Base-by-base conservation (phyloP, 2,888 invertebrate species). In the Branchipolynoe longqiensis region DNA sequence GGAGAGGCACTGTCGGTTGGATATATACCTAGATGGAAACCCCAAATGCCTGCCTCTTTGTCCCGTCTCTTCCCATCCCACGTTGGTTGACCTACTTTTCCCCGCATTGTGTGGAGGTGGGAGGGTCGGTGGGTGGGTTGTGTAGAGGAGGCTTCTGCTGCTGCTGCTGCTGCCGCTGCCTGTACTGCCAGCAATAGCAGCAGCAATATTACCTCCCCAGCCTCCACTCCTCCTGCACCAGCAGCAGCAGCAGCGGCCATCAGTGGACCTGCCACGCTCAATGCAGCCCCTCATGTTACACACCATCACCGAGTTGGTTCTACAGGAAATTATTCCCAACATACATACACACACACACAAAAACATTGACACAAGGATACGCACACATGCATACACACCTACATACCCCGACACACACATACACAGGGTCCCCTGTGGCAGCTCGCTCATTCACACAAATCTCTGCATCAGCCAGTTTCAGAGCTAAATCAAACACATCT, bases 31-130 rank as follows among this genome's bases (percentile, higher is more conserved):
- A n/a, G n/a, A n/a, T n/a, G n/a, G n/a, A n/a, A n/a, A n/a, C n/a
- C n/a, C n/a, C n/a, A n/a, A n/a, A n/a, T n/a, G n/a, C n/a, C 62
- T 3, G 18, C 25, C 31, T 78, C 78, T 78, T 78, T 78, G 78
- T 78, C 38, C 22, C 38, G 25, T 41, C 41, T 14, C n/a, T 18
- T 6, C 48, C 28, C n/a, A n/a, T n/a, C n/a, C n/a, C n/a, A n/a
- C n/a, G n/a, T n/a, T n/a, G n/a, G n/a, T n/a, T 78, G 78, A 78
- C 78, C 78, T 48, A 78, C 41, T 78, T 78, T 48, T 48, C 12
- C 1, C 40, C 73, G 22, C 14, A n/a, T n/a, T n/a, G n/a, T n/a
- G n/a, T n/a, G n/a, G n/a, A n/a, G n/a, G n/a, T n/a, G n/a, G n/a
- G n/a, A n/a, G n/a, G n/a, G n/a, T n/a, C n/a, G n/a, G n/a, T n/a